phyloP scores from a whole-genome alignment of 2,888 invertebrate species.

The Sinotaia quadrata region DNA sequence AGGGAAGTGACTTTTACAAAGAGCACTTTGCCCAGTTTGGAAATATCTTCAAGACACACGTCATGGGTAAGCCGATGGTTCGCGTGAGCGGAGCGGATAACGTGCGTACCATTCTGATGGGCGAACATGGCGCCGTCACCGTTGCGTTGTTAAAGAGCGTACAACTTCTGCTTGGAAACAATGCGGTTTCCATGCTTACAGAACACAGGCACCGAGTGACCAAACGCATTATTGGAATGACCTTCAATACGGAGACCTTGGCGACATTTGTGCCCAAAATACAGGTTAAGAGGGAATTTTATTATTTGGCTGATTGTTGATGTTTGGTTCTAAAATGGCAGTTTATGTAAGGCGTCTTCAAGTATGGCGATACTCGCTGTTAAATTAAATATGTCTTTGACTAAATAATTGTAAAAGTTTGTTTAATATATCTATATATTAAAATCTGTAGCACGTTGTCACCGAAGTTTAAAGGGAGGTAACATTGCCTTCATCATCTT shows the following conservation, averaged over 20 bases:
- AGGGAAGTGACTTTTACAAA: constrained; percentile 47
- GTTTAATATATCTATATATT: too few relatives aligned
- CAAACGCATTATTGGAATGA: constrained; percentile 16
- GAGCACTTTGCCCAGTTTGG: constrained; percentile 50
- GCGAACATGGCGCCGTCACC: constrained; percentile 55
- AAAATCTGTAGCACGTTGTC: too few relatives aligned
- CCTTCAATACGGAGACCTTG: constrained; percentile 14
- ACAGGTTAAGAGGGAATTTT: constrained; percentile 12
- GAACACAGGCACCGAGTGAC: constrained; percentile 44
- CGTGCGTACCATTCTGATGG: constrained; percentile 54
- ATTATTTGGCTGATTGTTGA: background rate
- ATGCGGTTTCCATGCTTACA: constrained; percentile 50
- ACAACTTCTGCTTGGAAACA: constrained; percentile 50
- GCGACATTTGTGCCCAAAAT: constrained; percentile 18
- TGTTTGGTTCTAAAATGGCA: background rate
- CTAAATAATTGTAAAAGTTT: too few relatives aligned
- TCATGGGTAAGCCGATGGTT: constrained; percentile 62
- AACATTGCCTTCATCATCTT: too few relatives aligned
- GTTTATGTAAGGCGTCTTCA: too few relatives aligned
- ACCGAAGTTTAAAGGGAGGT: too few relatives aligned
- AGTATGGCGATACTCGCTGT: too few relatives aligned
- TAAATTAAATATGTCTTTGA: too few relatives aligned
- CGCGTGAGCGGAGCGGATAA: constrained; percentile 60
- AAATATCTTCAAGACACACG: constrained; percentile 64
- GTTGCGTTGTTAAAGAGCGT: constrained; percentile 54